Conservation (phyloP, 2,797 vertebrate species). For the Hipposideros larvatus region DNA sequence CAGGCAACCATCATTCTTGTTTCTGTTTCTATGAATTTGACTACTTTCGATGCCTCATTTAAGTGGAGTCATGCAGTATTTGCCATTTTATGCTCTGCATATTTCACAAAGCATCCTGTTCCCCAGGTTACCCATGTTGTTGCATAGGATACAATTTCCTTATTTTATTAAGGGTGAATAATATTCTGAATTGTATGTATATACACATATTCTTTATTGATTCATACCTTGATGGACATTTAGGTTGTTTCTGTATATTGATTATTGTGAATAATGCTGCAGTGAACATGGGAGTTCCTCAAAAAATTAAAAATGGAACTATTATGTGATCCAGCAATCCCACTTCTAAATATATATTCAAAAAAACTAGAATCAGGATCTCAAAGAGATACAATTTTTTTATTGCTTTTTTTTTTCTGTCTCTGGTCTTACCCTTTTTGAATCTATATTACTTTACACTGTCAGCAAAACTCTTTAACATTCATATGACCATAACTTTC, state of each 20-base stretch:
- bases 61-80: neutral
- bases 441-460: neutral
- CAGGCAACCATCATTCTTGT: neutral
- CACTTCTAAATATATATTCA: neutral
- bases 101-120: neutral
- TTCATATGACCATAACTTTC: neutral
- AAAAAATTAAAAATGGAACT: neutral
- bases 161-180: neutral
- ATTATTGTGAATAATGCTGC: neutral
- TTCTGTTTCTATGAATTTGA: neutral
- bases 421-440: neutral
- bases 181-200: too few relatives aligned
- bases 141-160: neutral
- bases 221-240: neutral
- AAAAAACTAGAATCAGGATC: neutral
- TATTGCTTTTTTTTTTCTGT: neutral
- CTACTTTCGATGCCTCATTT: neutral
- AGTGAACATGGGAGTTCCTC: neutral
- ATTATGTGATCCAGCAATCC: neutral
- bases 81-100: neutral
- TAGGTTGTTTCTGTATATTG: neutral
- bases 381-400: neutral
- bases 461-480: neutral
- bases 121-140: neutral
- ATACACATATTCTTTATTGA: neutral